Evolutionary conservation across 2,888 invertebrate genomes (phyloP), one percentile per base, ranked within the genome.

Genomic region (Malachius bipustulatus): DNA sequence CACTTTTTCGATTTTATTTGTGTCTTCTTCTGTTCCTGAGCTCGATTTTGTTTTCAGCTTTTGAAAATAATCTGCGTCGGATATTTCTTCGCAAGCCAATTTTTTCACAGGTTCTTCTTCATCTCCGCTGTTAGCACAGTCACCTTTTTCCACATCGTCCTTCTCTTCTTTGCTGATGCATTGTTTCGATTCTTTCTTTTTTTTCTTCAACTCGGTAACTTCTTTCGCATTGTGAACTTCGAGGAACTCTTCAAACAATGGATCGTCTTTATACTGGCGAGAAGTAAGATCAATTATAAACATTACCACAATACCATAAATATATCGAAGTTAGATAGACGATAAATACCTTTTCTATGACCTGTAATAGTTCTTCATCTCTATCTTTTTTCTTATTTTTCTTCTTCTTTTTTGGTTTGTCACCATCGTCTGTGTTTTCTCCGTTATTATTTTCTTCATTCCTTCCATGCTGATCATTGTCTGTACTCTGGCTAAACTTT

Each of bases 221-320:
- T 50, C 43, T 36, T 51, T 47, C 13, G 48, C 44, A 35, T 52
- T 47, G 59, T 91, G 89, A n/a, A 79, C 75, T 60, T 85, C 77
- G 58, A 94, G 67, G 57, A 90, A 96, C 59, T 94, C 91, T 42
- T 74, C 67, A 65, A 96, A 94, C 32, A 84, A 66, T 14, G 89
- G 85, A 65, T 94, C 91, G 63, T 85, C 77, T 65, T 82, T 82
- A 51, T 84, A 81, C 73, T 82, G 54, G n/a, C n/a, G n/a, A n/a
- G n/a, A 38, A 65, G 59, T 32, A 35, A 45, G n/a, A 19, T n/a
- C 6, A 19, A 19, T 19, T 19, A 19, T 6, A n/a, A 19, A 19
- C 6, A 19, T 6, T 26, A 35, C n/a, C n/a, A n/a, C n/a, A 37
- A 36, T 14, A 19, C 40, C 6, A 34, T 16, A 30, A 35, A 14